phyloP scores from a whole-genome alignment of 2,797 vertebrate genomes.

The Ara ararauna region DNA sequence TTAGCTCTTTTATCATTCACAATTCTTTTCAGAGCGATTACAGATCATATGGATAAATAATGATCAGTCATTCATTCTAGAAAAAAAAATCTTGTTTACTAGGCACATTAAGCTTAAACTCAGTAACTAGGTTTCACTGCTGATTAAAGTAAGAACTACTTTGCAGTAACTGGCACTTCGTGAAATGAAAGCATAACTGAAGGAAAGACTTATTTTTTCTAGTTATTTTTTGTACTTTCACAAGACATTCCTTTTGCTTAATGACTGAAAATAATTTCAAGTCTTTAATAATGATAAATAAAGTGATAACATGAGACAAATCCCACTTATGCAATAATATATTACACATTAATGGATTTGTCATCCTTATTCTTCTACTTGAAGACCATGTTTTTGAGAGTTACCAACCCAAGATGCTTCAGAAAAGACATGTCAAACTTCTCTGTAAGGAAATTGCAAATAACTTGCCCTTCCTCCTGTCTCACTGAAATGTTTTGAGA shows the following conservation, averaged over 20 bases:
- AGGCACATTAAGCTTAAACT: neutral
- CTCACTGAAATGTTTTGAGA: neutral
- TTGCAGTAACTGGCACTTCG: neutral
- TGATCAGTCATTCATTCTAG: neutral
- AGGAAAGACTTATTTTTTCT: neutral
- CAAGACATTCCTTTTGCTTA: neutral
- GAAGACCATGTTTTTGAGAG: neutral
- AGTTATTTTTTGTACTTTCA: neutral
- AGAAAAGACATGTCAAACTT: neutral
- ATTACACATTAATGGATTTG: neutral
- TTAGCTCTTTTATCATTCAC: neutral
- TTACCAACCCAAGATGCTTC: neutral
- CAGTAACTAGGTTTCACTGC: neutral
- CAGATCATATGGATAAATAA: conserved; percentile 22
- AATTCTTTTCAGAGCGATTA: neutral
- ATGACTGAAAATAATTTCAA: neutral
- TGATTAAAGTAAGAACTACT: conserved; percentile 12
- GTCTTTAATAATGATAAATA: neutral
- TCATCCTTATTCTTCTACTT: neutral
- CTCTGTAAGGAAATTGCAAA: neutral
- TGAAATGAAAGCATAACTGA: neutral
- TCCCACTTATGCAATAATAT: neutral
- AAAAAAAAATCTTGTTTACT: neutral
- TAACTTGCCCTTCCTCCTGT: neutral
- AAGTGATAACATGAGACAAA: neutral